phyloP scores from a whole-genome alignment of 1,140 invertebrate species.

The Trichonephila clavata region DNA sequence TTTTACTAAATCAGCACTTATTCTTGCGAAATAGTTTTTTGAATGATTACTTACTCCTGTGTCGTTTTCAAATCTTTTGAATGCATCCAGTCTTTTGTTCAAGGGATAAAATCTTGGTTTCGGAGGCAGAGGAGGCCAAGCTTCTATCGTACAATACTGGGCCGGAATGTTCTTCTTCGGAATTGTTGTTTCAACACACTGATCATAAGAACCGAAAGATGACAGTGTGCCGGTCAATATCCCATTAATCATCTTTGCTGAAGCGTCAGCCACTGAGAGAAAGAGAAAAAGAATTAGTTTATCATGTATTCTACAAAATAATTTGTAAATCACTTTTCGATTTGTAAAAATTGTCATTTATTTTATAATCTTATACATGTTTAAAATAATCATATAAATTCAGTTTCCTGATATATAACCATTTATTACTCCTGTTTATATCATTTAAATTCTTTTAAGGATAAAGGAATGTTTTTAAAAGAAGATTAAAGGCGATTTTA shows the following conservation, averaged over 20 bases:
- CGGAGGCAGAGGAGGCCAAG: slow-evolving; percentile 31
- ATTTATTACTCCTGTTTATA: too few relatives aligned
- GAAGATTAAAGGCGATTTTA: too few relatives aligned
- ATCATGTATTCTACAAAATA: not conserved
- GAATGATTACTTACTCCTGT: slow-evolving; percentile 47
- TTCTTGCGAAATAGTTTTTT: too few relatives aligned
- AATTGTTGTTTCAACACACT: slow-evolving; percentile 72
- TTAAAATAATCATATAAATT: too few relatives aligned
- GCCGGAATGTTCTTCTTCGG: slow-evolving; percentile 8
- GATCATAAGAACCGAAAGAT: slow-evolving; percentile 76
- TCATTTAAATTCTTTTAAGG: too few relatives aligned
- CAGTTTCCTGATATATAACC: too few relatives aligned
- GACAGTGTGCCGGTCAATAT: slow-evolving; percentile 74
- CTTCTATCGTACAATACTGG: slow-evolving; percentile 62
- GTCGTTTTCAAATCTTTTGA: slow-evolving; percentile 62
- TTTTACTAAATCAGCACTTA: too few relatives aligned
- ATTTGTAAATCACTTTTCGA: not conserved
- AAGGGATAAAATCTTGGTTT: slow-evolving; percentile 64
- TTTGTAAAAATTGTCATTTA: not conserved
- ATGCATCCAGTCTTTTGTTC: slow-evolving; percentile 58
- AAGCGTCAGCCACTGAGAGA: slow-evolving; percentile 76
- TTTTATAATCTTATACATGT: not conserved
- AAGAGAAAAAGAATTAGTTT: not conserved
- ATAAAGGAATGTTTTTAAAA: too few relatives aligned
- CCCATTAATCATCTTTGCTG: slow-evolving; percentile 70